phyloP scores from a whole-genome alignment of 53 echinoderm and acorn worm species.

The Holothuria leucospilota region DNA sequence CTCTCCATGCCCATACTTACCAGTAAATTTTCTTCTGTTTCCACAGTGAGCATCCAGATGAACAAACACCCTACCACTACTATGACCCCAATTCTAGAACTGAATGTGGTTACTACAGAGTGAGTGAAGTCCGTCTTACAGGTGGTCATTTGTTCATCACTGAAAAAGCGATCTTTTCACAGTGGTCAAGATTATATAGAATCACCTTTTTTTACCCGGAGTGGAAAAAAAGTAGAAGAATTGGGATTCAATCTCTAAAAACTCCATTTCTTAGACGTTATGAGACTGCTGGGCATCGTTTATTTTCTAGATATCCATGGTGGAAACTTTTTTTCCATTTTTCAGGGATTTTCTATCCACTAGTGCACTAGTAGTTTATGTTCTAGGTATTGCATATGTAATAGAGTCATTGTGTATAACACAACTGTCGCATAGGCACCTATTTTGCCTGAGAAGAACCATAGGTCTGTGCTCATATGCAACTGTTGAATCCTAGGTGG shows the following conservation, averaged over 20 bases:
- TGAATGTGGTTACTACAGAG: conserved; percentile 92
- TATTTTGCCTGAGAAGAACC: no score
- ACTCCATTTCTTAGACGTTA: conserved; percentile 90
- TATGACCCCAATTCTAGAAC: conserved; percentile 77
- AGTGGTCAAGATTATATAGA: conserved; percentile 85
- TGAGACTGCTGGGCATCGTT: conserved; percentile 76
- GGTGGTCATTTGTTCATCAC: conserved; percentile 95
- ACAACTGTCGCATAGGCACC: no score
- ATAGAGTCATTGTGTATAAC: no score
- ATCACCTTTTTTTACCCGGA: conserved; percentile 79
- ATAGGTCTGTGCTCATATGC: no score
- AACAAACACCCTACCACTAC: conserved; percentile 94
- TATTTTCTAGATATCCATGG: conserved; percentile 78
- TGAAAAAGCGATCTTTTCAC: conserved; percentile 94
- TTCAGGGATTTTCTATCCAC: conserved; percentile 87
- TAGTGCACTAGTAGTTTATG: conserved; percentile 66
- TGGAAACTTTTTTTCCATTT: conserved; percentile 94
- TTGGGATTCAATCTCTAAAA: conserved; percentile 58
- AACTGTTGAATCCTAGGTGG: no score
- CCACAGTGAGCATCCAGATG: conserved; percentile 87
- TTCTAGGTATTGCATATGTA: no score
- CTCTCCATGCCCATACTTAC: background rate
- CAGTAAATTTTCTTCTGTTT: background rate
- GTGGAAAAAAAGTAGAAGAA: conserved; percentile 68
- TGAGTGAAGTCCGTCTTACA: conserved; percentile 83